These are phyloP conservation scores for Heliocidaris erythrogramma DNA, from an alignment of 35 echinoderm and acorn worm species.

Conservation along the genomic window DNA sequence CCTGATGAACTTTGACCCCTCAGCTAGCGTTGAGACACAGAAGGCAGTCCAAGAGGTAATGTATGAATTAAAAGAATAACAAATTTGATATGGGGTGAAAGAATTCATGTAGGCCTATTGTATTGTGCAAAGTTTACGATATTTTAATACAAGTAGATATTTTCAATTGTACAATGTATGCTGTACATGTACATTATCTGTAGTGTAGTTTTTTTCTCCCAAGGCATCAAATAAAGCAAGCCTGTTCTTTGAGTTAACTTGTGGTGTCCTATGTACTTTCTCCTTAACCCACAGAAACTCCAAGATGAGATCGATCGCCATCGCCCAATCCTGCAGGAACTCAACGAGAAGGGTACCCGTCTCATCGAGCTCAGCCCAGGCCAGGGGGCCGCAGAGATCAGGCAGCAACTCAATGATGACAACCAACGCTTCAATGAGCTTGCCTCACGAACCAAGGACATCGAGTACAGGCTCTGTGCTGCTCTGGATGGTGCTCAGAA, in stretches of 20 bases:
- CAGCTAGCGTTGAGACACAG: slow-evolving; percentile 77
- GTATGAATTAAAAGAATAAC: background rate
- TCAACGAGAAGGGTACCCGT: slow-evolving; percentile 81
- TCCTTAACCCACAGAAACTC: slow-evolving; percentile 78
- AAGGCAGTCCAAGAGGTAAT: slow-evolving; percentile 89
- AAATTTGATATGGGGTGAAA: background rate
- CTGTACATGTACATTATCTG: too few species aligned
- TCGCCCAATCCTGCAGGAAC: slow-evolving; percentile 60
- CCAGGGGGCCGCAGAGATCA: slow-evolving; percentile 78
- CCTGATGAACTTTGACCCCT: slow-evolving; percentile 74
- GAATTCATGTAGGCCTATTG: background rate
- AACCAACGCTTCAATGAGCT: slow-evolving; percentile 89
- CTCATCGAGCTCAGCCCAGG: slow-evolving; percentile 82
- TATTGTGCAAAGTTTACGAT: background rate
- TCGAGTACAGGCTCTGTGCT: slow-evolving; percentile 93
- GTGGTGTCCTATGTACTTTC: background rate
- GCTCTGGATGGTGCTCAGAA: slow-evolving; percentile 96
- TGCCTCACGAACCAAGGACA: slow-evolving; percentile 80
- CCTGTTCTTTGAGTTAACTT: too few species aligned
- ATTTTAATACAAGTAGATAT: too few species aligned
- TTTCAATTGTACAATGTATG: too few species aligned
- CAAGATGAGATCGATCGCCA: slow-evolving; percentile 79
- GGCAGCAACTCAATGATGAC: slow-evolving; percentile 68
- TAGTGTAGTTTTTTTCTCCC: too few species aligned
- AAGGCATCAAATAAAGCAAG: too few species aligned